A percentile compares a stretch with the other conserved stretches of the same genome.
Evolutionary conservation across 2,113 vertebrate species (phyloP).

Genomic region (Ciconia boyciana): DNA sequence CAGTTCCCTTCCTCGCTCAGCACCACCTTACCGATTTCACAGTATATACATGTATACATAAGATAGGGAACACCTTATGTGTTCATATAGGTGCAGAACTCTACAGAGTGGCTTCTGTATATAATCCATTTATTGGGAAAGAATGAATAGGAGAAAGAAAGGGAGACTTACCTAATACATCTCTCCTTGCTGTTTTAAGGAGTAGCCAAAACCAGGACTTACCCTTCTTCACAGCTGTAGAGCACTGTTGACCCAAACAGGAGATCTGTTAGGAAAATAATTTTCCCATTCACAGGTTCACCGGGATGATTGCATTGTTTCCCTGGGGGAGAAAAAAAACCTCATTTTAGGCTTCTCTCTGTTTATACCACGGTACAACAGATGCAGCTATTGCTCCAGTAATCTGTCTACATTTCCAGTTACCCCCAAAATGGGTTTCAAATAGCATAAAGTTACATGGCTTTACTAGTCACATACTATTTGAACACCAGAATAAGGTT

Average conservation of each 20-base stretch:
- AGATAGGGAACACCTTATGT: fast-evolving
- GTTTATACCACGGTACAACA: not conserved
- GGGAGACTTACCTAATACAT: not conserved
- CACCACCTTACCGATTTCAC: not conserved
- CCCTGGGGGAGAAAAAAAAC: conserved; percentile 21
- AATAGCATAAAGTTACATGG: not conserved
- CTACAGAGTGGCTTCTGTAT: not conserved
- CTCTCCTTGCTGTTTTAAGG: not conserved
- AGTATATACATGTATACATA: fast-evolving
- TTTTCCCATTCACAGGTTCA: conserved; percentile 56
- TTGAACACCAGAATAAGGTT: not conserved
- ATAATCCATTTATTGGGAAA: not conserved
- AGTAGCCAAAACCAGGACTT: conserved; percentile 24
- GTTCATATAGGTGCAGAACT: not conserved
- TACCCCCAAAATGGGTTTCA: not conserved
- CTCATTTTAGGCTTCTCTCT: not conserved
- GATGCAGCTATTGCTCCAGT: not conserved
- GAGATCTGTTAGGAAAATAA: not conserved
- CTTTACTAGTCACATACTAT: conserved; percentile 56
- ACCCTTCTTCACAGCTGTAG: conserved; percentile 70
- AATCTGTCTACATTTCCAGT: not conserved
- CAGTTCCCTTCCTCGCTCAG: not conserved
- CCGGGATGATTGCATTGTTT: conserved; percentile 57
- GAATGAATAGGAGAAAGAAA: not conserved
- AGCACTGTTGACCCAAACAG: conserved; percentile 38